A percentile compares a stretch with the other conserved stretches of the same genome.
Conservation (phyloP, 2,888 invertebrate genomes). For the Heliothis peltigera region DNA sequence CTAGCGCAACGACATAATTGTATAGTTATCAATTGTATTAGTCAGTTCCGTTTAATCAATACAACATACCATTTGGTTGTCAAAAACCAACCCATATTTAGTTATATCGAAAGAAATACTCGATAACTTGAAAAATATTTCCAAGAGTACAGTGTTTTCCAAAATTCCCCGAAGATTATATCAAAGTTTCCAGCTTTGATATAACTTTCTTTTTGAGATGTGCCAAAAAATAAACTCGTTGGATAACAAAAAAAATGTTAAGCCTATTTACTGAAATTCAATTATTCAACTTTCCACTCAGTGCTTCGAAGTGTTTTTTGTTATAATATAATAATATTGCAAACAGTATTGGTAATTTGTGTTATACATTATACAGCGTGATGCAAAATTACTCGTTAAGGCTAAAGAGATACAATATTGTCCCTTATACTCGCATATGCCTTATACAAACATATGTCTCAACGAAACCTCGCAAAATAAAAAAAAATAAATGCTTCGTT, state of each 20-base stretch:
- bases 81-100: not conserved
- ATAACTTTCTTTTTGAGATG: slow-evolving; percentile 59
- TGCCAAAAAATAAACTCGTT: slow-evolving; percentile 58
- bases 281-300: slow-evolving; percentile 61
- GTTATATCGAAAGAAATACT: slow-evolving; percentile 5
- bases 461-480: too few species aligned
- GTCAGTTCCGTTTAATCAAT: too few species aligned
- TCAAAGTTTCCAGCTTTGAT: slow-evolving; percentile 65
- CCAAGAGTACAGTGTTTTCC: slow-evolving; percentile 43
- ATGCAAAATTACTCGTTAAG: too few species aligned
- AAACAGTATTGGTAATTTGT: slow-evolving; percentile 28
- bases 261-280: slow-evolving; percentile 60
- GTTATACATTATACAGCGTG: too few species aligned
- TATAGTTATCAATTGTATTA: too few species aligned
- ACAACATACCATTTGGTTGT: too few species aligned
- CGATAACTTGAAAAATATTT: slow-evolving; percentile 32
- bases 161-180: slow-evolving; percentile 60
- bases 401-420: too few species aligned
- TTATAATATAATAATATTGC: slow-evolving; percentile 40
- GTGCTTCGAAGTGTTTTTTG: slow-evolving; percentile 45
- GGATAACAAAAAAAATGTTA: slow-evolving; percentile 60
- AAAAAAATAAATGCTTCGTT: too few species aligned
- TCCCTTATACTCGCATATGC: too few species aligned
- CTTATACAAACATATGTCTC: too few species aligned
- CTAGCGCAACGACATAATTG: too few species aligned